Evolutionary conservation across 2,888 invertebrate species (phyloP), one percentile per base, ranked within the genome.

Genomic region (Agonopterix subpropinquella): DNA sequence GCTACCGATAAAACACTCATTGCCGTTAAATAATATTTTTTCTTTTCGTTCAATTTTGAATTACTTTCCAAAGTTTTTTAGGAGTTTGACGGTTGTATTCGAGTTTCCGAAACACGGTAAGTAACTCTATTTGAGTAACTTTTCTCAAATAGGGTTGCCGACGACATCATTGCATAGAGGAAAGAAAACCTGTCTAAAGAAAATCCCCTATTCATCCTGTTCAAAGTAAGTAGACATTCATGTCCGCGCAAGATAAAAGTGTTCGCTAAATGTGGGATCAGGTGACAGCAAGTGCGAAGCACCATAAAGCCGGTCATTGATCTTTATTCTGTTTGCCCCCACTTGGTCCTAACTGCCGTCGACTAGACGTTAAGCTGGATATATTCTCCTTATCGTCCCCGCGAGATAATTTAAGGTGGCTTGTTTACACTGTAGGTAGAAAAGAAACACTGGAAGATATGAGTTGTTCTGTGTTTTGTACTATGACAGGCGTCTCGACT

Each of bases 261-360:
- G 53, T 57, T 55, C 56, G 47, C 59, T 58, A 63, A 69, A 63
- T 65, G 62, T 59, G 63, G 70, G 53, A 68, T 73, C 76, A 81
- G 78, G 74, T 77, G 80, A 67, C 70, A 65, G 70, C 72, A 72
- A 71, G 70, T 72, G 72, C 64, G 52, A 64, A 48, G 55, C 50
- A 55, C 64, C 60, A 61, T 69, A 73, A 77, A 72, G 65, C 62
- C 70, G 76, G 75, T 69, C 77, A 70, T 80, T 80, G 79, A 80
- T 82, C 82, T 77, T 76, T 77, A 78, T 83, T 82, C 75, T 70
- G 66, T 61, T 64, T 58, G 62, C 66, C 64, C 62, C 59, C 53
- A 48, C 59, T 52, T 54, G 51, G 54, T 53, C 63, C 52, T 51
- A 57, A 65, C 62, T 56, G 62, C 59, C 61, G 57, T 47, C 57